These are phyloP conservation scores for Clistopyga incitator DNA, from an alignment of 2,888 invertebrate genomes.

Conservation along the genomic window DNA sequence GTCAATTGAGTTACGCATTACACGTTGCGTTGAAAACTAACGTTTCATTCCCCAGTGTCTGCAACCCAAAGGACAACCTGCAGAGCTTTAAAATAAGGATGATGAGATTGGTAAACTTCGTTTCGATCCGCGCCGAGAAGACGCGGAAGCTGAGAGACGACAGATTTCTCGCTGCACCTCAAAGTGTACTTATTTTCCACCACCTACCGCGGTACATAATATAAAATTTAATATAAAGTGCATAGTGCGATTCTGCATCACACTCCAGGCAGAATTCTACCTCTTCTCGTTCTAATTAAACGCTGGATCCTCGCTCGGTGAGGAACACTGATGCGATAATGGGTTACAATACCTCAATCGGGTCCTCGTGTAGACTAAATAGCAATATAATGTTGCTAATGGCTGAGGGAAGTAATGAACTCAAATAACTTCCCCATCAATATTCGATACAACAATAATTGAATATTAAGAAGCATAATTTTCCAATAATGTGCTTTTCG, in stretches of 20 bases:
- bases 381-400: background rate
- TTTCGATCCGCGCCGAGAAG: background rate
- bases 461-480: too few relatives aligned
- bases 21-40: background rate
- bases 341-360: conserved; percentile 2
- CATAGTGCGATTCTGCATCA: background rate
- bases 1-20: background rate
- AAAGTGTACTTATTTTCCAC: background rate
- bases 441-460: background rate
- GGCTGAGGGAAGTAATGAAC: background rate
- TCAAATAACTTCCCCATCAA: background rate
- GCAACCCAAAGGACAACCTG: background rate
- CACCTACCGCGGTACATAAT: background rate
- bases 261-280: background rate
- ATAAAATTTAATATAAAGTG: conserved; percentile 12
- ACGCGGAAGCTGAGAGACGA: background rate
- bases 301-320: conserved; percentile 1
- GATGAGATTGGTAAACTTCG: background rate
- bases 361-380: background rate
- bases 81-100: background rate
- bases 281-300: conserved; percentile 25
- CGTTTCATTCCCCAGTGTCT: background rate
- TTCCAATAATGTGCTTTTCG: too few relatives aligned
- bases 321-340: conserved; percentile 15
- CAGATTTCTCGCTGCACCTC: background rate